Conservation (phyloP, 1,140 invertebrate species). For the Drosophila chauvacae region DNA sequence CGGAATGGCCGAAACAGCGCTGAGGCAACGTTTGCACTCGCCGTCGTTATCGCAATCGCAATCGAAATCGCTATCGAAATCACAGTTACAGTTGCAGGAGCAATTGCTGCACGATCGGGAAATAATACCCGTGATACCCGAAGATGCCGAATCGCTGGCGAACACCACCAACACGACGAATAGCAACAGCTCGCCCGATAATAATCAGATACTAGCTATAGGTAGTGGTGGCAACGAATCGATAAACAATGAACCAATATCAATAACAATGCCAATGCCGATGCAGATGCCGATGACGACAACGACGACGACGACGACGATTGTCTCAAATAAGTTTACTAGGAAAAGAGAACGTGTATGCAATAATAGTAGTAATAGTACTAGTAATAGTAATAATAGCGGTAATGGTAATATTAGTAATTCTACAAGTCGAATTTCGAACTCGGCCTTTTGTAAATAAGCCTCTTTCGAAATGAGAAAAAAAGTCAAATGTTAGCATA, state of each 20-base stretch:
- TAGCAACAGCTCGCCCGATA: constrained; percentile 51
- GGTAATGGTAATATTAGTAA: constrained; percentile 79
- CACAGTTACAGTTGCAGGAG: constrained; percentile 17
- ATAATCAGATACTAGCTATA: constrained; percentile 21
- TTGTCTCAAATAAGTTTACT: constrained; percentile 78
- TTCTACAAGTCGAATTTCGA: constrained; percentile 82
- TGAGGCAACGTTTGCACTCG: constrained; percentile 58
- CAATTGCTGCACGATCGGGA: constrained; percentile 24
- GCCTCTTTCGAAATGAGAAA: constrained; percentile 76
- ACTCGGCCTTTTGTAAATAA: constrained; percentile 82
- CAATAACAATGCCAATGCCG: not conserved
- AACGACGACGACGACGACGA: constrained; percentile 31
- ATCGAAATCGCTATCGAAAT: constrained; percentile 21
- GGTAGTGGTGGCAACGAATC: constrained; percentile 22
- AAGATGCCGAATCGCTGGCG: constrained; percentile 56
- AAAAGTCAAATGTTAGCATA: constrained; percentile 78
- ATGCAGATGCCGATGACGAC: constrained; percentile 16
- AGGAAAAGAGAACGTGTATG: constrained; percentile 84
- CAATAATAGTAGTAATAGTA: constrained; percentile 83
- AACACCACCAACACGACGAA: constrained; percentile 45
- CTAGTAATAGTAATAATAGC: constrained; percentile 59
- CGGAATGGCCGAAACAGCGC: constrained; percentile 53
- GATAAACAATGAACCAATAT: constrained; percentile 13
- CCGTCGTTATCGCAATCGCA: constrained; percentile 37
- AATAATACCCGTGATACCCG: constrained; percentile 59